Evolutionary conservation across 2,797 vertebrate genomes (phyloP), one percentile per base, ranked within the genome.

Genomic region (Erithacus rubecula): DNA sequence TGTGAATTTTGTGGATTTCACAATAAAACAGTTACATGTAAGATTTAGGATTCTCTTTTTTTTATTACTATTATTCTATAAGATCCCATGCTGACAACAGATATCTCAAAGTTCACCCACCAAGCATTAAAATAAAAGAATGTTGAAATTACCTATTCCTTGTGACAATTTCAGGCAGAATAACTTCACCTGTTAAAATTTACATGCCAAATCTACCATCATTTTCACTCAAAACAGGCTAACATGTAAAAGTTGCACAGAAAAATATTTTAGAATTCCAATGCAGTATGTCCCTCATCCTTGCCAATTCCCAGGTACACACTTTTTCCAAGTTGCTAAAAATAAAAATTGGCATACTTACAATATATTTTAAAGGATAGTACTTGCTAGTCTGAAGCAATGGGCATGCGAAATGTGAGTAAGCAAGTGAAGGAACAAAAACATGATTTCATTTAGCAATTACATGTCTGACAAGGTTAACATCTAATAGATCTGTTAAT

Each of bases 371-470:
- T 47, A 87, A 80, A 87, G 63, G 52, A 58, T 51, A 75, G 23
- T 51, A 75, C 30, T 86, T 71, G 64, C 30, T 80, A 44, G 27
- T 67, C n/a, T 71, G 71, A 93, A 90, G 36, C 43, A 75, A 41
- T 1, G 4, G 51, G 52, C n/a, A 41, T 11, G 0, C 71, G 82
- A 79, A 89, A 65, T 10, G 21, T 26, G 47, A 93, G 46, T 76
- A 87, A 91, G 80, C 72, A 93, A 81, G 76, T 51, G 9, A 85
- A 93, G 39, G 75, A 79, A 74, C 39, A 72, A 72, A 95, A 91
- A 17, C 70, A 51, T 87, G 6, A 94, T 93, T 87, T 94, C 32
- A 87, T 93, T 95, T 95, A 82, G 67, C 70, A 90, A 80, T 94
- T 93, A 89, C 34, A 14, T 21, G 71, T 80, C 93, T 89, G 87